Evolutionary conservation across 2,888 invertebrate species (phyloP).

Genomic region (Hedya salicella): DNA sequence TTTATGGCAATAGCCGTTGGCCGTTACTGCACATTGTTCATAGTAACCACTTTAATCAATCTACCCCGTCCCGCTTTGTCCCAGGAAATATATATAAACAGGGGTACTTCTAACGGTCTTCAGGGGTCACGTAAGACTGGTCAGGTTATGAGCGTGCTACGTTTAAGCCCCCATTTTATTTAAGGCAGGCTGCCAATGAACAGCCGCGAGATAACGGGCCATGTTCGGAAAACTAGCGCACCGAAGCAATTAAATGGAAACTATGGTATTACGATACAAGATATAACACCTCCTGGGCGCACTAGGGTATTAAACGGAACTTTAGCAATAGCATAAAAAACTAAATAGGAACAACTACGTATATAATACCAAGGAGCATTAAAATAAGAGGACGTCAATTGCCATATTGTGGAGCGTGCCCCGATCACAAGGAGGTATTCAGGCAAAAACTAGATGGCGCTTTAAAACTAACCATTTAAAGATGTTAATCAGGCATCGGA

Average conservation of each 20-base stretch:
- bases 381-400: too few relatives aligned
- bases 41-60: conserved; percentile 47
- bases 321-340: neutral
- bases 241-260: conserved; percentile 51
- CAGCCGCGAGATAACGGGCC: conserved; percentile 47
- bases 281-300: conserved; percentile 44
- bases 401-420: too few relatives aligned
- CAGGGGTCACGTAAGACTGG: conserved; percentile 26
- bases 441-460: too few relatives aligned
- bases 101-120: conserved; percentile 28
- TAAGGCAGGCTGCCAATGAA: conserved; percentile 71
- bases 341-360: too few relatives aligned
- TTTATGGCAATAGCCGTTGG: conserved; percentile 51
- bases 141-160: conserved; percentile 53
- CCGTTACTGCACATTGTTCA: conserved; percentile 53
- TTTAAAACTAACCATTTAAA: too few relatives aligned
- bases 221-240: conserved; percentile 53
- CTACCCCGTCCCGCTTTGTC: conserved; percentile 30
- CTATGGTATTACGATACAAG: conserved; percentile 44
- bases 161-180: conserved; percentile 64
- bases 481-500: too few relatives aligned
- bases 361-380: too few relatives aligned
- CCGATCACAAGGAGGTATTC: too few relatives aligned
- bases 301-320: conserved; percentile 9
- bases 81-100: conserved; percentile 38